Evolutionary conservation across 2,888 invertebrate species (phyloP), one percentile per base, ranked within the genome.

Genomic region (Platycheirus rosarum): DNA sequence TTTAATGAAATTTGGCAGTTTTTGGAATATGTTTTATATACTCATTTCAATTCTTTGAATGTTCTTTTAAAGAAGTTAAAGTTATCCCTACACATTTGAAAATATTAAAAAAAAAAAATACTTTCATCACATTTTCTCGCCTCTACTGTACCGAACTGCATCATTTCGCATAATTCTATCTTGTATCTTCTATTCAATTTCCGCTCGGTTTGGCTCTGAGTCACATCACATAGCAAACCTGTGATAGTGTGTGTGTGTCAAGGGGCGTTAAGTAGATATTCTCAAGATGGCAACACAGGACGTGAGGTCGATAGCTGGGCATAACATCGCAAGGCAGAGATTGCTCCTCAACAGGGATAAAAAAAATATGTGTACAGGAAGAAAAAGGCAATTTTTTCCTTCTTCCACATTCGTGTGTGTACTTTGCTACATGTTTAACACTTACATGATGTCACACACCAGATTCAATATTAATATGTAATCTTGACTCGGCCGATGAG

Each of bases 181-280:
- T 23, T 26, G 26, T 44, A 60, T 29, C 29, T 60, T 18, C 29
- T 44, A 65, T 76, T 77, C 55, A 77, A 77, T 77, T 70, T 77
- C 23, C 62, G 37, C 70, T 16, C 60, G 42, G 9, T 42, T 49
- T 26, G 70, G 13, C 32, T 8, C 53, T 44, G 53, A 18, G 20
- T 49, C 49, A 40, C 70, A 70, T 32, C 26, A 18, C 49, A n/a
- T 46, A 68, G 53, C 63, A n/a, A n/a, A 63, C 37, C 70, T 20
- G 20, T 60, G 66, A 82, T 82, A 73, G 82, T 73, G 77, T 77
- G 66, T 73, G 42, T 71, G 71, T 71, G 77, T 76, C 77, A 71
- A 80, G 70, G 60, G 35, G 75, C 60, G 73, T 77, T 73, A 77
- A 82, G 71, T 73, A 71, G 82, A 82, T 73, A 77, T 82, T 82